Conservation (phyloP, 1,140 invertebrate species). For the Leptopilina boulardi region DNA sequence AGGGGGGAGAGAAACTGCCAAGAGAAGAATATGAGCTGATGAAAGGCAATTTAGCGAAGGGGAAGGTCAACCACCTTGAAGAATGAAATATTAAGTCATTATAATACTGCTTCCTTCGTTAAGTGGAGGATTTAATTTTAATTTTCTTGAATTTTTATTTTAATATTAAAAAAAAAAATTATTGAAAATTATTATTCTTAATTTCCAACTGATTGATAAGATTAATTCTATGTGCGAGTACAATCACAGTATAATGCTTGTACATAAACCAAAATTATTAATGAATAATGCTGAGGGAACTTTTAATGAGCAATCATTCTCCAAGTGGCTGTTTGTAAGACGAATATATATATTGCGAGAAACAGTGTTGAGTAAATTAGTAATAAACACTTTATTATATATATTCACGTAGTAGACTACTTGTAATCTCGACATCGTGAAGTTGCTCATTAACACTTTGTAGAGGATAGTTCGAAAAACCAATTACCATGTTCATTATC, state of each 20-base stretch:
- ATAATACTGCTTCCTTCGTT: background rate
- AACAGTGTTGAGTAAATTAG: background rate
- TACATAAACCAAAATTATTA: background rate
- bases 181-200: too few species aligned
- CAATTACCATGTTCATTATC: background rate
- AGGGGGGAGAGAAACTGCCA: background rate
- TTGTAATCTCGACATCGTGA: conserved; percentile 11
- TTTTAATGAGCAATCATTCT: conserved; percentile 7
- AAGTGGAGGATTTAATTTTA: too few species aligned
- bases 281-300: background rate
- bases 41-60: background rate
- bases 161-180: too few species aligned
- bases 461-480: background rate
- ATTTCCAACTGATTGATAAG: too few species aligned
- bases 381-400: background rate
- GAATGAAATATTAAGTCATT: background rate
- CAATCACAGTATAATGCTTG: background rate
- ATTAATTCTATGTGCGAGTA: too few species aligned
- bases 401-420: background rate
- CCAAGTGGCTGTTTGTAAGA: background rate
- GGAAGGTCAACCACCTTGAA: background rate
- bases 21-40: background rate
- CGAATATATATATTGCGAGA: background rate
- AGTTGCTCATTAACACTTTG: background rate
- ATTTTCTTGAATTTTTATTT: too few species aligned